Base-by-base conservation (phyloP, 2,888 invertebrate genomes). In the Catocala sponsa region DNA sequence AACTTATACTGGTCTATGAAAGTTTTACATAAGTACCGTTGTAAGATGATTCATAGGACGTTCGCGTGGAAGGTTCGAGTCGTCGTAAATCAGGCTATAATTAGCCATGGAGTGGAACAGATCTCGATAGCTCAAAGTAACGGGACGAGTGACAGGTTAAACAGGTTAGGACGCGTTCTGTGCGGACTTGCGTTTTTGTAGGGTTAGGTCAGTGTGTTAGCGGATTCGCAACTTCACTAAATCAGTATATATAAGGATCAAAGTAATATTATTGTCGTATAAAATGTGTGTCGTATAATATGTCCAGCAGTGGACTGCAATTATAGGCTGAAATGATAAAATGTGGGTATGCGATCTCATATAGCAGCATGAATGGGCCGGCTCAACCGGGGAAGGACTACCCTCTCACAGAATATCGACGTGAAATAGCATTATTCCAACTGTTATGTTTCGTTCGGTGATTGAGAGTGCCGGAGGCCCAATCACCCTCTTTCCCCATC, bases 111-210 rank as follows among this genome's bases (percentile, higher is more conserved):
- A 67, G 32, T 50, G 52, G 53, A 52, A 44, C 46, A 38, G 57
- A 59, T 72, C 54, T 54, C 55, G 64, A 68, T 72, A 64, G 64
- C 57, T 68, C 50, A 48, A 50, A 0, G 51, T 72, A 72, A 72
- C 72, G 70, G 73, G 54, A 61, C 44, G 47, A 2, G 32, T 68
- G 64, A 42, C 70, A 42, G 25, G 70, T 72, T 61, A 12, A 52
- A 63, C 72, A 60, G 64, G 72, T 72, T 68, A 11, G 13, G 13
- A 38, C 49, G 55, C 49, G 59, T 53, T 64, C 52, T 38, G 59
- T 5, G 43, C 32, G 4, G 48, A 51, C 51, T 61, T 46, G 38
- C 0, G n/a, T 2, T 32, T 9, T 53, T 38, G 4, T 6, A 41
- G 15, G 13, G 60, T 41, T 44, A 52, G 43, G 57, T 61, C 6